Percentiles rank a stretch among this genome's conserved stretches.
Conservation (phyloP, 2,113 vertebrate species). For the Oenanthe melanoleuca region DNA sequence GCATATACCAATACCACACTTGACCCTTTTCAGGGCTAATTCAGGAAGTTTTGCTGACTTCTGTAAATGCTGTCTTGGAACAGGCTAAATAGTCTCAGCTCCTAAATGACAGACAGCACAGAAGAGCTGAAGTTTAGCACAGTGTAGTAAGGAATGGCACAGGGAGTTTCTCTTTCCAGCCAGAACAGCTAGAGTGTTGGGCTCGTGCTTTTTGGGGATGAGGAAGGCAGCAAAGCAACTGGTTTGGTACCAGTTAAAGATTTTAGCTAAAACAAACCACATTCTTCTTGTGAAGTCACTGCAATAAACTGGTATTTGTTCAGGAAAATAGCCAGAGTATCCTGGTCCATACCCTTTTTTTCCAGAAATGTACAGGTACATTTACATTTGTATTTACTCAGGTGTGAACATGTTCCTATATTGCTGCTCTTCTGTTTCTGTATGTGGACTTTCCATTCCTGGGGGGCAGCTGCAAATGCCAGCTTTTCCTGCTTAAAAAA, state of each 20-base stretch:
- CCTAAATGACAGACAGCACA: too few species aligned
- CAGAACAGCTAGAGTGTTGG: not conserved
- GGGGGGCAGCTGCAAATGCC: not conserved
- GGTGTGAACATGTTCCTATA: not conserved
- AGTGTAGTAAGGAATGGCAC: not conserved
- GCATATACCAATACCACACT: not conserved
- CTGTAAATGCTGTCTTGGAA: not conserved
- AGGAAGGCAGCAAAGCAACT: not conserved
- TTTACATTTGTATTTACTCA: not conserved
- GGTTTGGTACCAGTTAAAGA: not conserved
- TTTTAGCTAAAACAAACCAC: not conserved
- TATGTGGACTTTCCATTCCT: not conserved
- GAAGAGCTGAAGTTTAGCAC: not conserved
- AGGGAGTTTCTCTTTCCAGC: not conserved
- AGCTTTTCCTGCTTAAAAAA: not conserved
- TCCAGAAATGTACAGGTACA: not conserved
- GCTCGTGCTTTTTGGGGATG: not conserved
- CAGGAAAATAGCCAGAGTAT: not conserved
- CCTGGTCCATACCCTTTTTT: not conserved
- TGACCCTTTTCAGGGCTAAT: accelerated
- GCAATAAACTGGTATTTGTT: not conserved
- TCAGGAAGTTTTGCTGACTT: not conserved
- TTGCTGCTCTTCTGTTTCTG: not conserved
- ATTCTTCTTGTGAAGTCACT: not conserved
- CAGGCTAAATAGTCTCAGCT: not conserved